These are phyloP conservation scores for Nasonia longicornis DNA, from an alignment of 1,140 invertebrate species.

Conservation along the genomic window DNA sequence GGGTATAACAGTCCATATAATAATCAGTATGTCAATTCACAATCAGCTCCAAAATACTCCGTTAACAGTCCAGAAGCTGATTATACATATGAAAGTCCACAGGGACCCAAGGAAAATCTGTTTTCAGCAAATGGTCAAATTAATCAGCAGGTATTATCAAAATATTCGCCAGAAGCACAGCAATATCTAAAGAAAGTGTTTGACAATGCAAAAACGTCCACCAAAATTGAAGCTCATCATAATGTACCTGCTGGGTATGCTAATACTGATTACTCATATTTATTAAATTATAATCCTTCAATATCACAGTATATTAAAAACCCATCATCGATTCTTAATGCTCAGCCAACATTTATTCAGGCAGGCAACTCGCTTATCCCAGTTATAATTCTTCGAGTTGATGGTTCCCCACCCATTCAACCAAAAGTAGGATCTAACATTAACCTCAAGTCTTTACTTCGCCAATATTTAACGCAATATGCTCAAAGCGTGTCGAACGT, in stretches of 20 bases:
- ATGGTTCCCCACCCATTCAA: constrained; percentile 60
- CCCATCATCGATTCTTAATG: constrained; percentile 65
- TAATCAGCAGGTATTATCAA: constrained; percentile 45
- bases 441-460: constrained; percentile 64
- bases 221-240: constrained; percentile 18
- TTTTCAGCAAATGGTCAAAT: constrained; percentile 48
- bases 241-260: constrained; percentile 13
- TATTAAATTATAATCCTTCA: constrained; percentile 66
- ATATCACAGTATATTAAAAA: constrained; percentile 67
- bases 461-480: constrained; percentile 65
- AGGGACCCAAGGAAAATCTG: constrained; percentile 29
- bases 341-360: constrained; percentile 66
- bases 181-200: constrained; percentile 56
- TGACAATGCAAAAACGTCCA: neutral
- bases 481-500: constrained; percentile 57
- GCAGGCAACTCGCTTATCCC: constrained; percentile 65
- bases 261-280: constrained; percentile 55
- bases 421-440: constrained; percentile 54
- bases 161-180: constrained; percentile 51
- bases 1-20: constrained; percentile 15
- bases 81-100: constrained; percentile 54
- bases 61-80: constrained; percentile 59
- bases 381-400: constrained; percentile 65
- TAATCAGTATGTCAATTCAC: neutral
- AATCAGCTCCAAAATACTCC: constrained; percentile 53